Evolutionary conservation across 2,797 vertebrate genomes (phyloP).

Genomic region (Gouania willdenowi): DNA sequence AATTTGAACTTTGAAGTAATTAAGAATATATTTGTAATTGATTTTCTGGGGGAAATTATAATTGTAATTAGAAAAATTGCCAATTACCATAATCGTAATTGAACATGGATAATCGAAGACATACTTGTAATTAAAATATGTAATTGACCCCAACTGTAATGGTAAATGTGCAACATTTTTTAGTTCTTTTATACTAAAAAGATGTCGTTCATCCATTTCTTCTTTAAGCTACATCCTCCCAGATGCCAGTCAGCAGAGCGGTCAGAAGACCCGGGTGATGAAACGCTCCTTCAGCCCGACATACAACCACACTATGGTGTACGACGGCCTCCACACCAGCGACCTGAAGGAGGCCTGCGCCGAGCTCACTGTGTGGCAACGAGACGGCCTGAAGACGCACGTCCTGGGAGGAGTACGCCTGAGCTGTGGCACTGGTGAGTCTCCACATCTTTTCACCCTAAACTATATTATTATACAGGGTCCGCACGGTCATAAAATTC

Average conservation of each 20-base stretch:
- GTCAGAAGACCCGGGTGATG: slow-evolving; percentile 86
- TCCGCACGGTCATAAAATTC: no score
- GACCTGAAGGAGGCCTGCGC: slow-evolving; percentile 90
- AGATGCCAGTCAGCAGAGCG: slow-evolving; percentile 84
- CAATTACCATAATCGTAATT: no score
- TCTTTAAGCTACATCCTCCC: slow-evolving; percentile 86
- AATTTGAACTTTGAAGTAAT: no score
- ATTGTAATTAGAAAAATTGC: no score
- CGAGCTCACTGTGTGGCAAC: slow-evolving; percentile 87
- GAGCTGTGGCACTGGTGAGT: slow-evolving; percentile 87
- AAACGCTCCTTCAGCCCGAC: slow-evolving; percentile 82
- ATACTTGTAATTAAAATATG: no score
- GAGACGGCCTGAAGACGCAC: slow-evolving; percentile 69
- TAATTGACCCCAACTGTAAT: no score
- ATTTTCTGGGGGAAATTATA: no score
- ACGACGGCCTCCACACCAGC: slow-evolving; percentile 86
- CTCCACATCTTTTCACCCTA: neutral
- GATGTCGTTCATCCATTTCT: neutral
- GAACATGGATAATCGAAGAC: no score
- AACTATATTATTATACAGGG: no score
- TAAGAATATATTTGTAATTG: no score
- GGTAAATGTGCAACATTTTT: no score
- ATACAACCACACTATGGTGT: slow-evolving; percentile 99
- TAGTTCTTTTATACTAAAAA: neutral
- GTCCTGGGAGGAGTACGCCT: slow-evolving; percentile 86